A percentile compares a stretch with the other conserved stretches of the same genome.
These are phyloP conservation scores for Girardinichthys multiradiatus DNA, from an alignment of 2,113 vertebrate species.

Conservation along the genomic window DNA sequence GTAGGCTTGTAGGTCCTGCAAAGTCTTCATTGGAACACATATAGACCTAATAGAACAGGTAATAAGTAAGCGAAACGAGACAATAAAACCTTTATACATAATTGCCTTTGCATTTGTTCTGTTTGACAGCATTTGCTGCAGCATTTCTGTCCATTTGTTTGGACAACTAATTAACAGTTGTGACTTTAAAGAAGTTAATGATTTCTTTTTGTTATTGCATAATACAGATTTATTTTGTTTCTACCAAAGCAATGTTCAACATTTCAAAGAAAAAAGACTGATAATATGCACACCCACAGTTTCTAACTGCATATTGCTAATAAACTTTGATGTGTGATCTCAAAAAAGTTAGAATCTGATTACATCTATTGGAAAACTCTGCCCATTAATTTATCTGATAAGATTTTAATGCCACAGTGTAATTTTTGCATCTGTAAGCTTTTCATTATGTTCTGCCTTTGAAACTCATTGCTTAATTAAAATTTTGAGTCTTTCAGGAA, in stretches of 20 bases:
- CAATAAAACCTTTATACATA: neutral
- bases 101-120: neutral
- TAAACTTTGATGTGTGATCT: constrained; percentile 1
- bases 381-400: constrained; percentile 44
- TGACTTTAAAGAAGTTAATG: neutral
- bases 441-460: constrained; percentile 46
- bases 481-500: constrained; percentile 19
- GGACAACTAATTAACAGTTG: neutral
- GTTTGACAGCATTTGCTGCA: neutral
- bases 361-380: constrained; percentile 51
- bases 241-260: neutral
- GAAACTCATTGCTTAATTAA: constrained; percentile 38
- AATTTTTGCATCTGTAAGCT: constrained; percentile 49
- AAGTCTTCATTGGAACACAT: neutral
- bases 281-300: neutral
- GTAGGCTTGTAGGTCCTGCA: neutral
- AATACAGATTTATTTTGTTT: neutral
- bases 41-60: neutral
- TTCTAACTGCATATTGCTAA: constrained; percentile 3
- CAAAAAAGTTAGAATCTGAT: constrained; percentile 38
- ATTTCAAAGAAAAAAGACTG: neutral
- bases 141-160: neutral
- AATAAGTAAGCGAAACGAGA: neutral
- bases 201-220: neutral
- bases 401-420: constrained; percentile 43